Percentiles rank a stretch among this genome's conserved stretches.
phyloP scores from a whole-genome alignment of 1,140 invertebrate genomes.

The Aphelenchoides besseyi region DNA sequence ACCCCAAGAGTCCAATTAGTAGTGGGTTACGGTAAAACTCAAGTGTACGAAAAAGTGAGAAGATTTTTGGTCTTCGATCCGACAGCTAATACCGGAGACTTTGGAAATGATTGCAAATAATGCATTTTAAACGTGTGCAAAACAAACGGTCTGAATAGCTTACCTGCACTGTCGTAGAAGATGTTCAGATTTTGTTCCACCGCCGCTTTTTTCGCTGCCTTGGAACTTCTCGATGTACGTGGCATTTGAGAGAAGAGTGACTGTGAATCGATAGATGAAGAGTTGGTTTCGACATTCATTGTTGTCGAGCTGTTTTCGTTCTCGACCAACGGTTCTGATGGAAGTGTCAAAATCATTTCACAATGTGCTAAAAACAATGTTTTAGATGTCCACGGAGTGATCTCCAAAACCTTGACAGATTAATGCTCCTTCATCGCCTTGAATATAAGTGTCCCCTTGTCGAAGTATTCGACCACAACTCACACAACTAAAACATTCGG shows the following conservation, averaged over 20 bases:
- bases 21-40: not conserved
- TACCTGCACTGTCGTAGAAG: not conserved
- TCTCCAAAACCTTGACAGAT: constrained; percentile 36
- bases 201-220: not conserved
- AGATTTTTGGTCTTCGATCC: too few relatives aligned
- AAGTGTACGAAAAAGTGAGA: too few relatives aligned
- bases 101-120: too few relatives aligned
- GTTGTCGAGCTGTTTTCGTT: too few relatives aligned
- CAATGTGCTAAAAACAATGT: too few relatives aligned
- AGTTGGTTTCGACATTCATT: too few relatives aligned
- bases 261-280: not conserved
- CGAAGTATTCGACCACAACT: constrained; percentile 24
- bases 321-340: too few relatives aligned
- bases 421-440: constrained; percentile 24
- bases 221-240: not conserved
- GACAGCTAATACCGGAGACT: too few relatives aligned
- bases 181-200: not conserved
- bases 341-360: too few relatives aligned
- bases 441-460: constrained; percentile 29
- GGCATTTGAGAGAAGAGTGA: not conserved
- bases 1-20: constrained; percentile 19
- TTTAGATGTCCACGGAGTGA: too few relatives aligned
- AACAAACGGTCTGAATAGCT: too few relatives aligned
- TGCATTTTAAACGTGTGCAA: too few relatives aligned
- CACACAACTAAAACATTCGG: constrained; percentile 30